A percentile compares a stretch with the other conserved stretches of the same genome.
These are phyloP conservation scores for Stylophora pistillata DNA, from an alignment of 64 coral and sea anemone genomes.

Conservation along the genomic window DNA sequence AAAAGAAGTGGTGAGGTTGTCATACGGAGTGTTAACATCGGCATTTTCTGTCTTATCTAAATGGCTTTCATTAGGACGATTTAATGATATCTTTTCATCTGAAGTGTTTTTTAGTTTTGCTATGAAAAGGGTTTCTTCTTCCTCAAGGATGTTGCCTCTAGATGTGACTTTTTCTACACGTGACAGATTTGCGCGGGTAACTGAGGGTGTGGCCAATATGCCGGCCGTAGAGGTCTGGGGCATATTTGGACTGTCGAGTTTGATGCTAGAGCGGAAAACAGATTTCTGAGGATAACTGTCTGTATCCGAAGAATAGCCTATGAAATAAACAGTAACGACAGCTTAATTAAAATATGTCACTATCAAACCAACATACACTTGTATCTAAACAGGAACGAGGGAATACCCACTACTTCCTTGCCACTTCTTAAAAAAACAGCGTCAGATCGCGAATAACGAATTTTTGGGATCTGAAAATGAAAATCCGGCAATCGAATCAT, in stretches of 20 bases:
- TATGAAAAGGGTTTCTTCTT: neutral
- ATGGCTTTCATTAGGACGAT: neutral
- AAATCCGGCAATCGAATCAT: no score
- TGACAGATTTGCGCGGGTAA: neutral
- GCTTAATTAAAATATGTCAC: neutral
- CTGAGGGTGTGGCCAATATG: constrained; percentile 35
- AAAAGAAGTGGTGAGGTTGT: neutral
- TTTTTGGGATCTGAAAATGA: no score
- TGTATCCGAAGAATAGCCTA: constrained; percentile 51
- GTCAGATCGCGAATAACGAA: no score
- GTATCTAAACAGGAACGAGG: no score
- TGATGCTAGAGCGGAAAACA: neutral
- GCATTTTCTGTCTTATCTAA: neutral
- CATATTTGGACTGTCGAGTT: neutral
- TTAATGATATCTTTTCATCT: neutral
- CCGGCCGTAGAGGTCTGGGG: neutral
- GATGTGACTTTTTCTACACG: neutral
- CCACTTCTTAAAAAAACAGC: no score
- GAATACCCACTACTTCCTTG: no score
- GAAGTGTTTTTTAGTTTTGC: neutral
- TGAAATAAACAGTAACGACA: neutral
- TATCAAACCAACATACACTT: neutral
- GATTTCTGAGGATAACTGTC: neutral
- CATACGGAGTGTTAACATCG: neutral
- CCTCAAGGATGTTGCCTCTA: neutral